Conservation (phyloP, 1,140 invertebrate genomes). For the Drosophila auraria region DNA sequence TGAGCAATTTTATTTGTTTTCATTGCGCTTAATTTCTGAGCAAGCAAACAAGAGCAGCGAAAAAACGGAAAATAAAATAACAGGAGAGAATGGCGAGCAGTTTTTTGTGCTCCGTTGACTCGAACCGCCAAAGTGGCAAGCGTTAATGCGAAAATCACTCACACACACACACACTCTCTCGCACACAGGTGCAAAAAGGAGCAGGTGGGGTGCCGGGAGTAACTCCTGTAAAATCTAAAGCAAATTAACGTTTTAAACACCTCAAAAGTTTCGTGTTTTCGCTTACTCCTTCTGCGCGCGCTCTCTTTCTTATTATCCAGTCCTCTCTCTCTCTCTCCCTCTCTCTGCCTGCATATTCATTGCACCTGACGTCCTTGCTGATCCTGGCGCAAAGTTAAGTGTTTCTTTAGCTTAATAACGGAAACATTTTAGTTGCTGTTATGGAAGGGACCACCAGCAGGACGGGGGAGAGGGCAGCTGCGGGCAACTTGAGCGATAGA, state of each 20-base stretch:
- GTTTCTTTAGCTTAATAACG: slow-evolving; percentile 84
- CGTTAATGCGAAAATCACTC: slow-evolving; percentile 65
- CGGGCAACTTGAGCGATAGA: slow-evolving; percentile 52
- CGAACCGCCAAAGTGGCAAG: slow-evolving; percentile 54
- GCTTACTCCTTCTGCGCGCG: slow-evolving; percentile 1
- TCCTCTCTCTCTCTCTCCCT: background rate
- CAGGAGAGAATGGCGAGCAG: slow-evolving; percentile 15
- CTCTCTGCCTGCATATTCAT: slow-evolving; percentile 20
- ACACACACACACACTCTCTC: slow-evolving; percentile 7
- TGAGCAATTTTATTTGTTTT: slow-evolving; percentile 34
- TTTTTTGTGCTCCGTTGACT: slow-evolving; percentile 37
- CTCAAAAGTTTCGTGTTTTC: slow-evolving; percentile 38
- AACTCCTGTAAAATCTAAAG: slow-evolving; percentile 44
- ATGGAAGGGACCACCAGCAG: background rate
- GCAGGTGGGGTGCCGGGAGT: background rate
- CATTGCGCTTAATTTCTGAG: slow-evolving; percentile 14
- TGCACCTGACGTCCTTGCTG: slow-evolving; percentile 55
- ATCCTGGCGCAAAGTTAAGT: slow-evolving; percentile 79
- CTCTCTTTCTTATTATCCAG: background rate
- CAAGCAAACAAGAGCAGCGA: slow-evolving; percentile 19
- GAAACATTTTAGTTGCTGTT: slow-evolving; percentile 80
- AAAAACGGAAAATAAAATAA: background rate
- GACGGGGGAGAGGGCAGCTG: background rate
- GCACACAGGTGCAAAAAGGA: background rate
- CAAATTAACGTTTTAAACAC: slow-evolving; percentile 69